A percentile compares a stretch with the other conserved stretches of the same genome.
Conservation (phyloP, 2,797 vertebrate species). For the Crocidura indochinensis region DNA sequence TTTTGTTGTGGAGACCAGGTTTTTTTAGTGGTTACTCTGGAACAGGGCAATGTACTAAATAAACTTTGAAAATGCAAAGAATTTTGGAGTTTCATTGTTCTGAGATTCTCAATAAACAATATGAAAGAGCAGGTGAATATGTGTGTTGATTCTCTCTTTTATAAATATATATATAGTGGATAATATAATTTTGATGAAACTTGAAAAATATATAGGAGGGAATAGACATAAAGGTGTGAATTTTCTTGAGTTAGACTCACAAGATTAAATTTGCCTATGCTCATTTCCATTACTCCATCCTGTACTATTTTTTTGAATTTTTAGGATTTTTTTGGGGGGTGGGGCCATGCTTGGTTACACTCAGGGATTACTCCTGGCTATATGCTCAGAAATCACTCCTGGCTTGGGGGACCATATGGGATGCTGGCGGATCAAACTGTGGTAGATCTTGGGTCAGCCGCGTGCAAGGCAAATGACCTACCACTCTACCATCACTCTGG, state of each 20-base stretch:
- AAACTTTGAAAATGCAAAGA: conserved; percentile 31
- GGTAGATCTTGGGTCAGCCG: too few species aligned
- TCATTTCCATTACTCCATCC: conserved; percentile 4
- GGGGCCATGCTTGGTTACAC: too few species aligned
- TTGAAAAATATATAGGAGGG: neutral
- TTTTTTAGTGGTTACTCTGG: conserved; percentile 51
- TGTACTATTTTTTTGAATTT: neutral
- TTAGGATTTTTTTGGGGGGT: too few species aligned
- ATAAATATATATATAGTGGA: neutral
- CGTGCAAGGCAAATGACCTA: too few species aligned
- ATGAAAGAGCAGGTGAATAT: neutral
- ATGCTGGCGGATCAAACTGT: too few species aligned
- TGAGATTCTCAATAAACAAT: neutral
- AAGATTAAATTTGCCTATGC: conserved; percentile 8
- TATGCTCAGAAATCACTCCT: too few species aligned
- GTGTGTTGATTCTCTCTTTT: neutral
- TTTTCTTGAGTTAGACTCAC: conserved; percentile 6
- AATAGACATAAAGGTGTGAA: too few species aligned
- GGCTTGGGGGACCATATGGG: too few species aligned
- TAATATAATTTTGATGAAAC: neutral
- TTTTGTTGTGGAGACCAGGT: conserved; percentile 66
- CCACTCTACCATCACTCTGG: too few species aligned
- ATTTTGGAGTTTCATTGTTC: conserved; percentile 52
- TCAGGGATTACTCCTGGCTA: too few species aligned
- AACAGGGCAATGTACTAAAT: conserved; percentile 17